Conservation (phyloP, 53 echinoderm and acorn worm genomes). For the Echinarachnius parma region DNA sequence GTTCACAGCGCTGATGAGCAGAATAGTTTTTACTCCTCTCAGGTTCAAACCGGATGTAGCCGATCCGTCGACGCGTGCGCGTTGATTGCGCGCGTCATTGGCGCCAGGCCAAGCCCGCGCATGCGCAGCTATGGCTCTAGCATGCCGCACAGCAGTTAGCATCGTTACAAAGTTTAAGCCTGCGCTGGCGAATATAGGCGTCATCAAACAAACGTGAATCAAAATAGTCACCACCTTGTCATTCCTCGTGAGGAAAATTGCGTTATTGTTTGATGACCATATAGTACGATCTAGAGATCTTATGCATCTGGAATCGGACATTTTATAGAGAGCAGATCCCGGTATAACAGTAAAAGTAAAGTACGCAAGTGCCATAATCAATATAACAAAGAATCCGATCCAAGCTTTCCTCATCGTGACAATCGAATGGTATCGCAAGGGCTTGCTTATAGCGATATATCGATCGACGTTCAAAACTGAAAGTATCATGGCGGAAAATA, state of each 20-base stretch:
- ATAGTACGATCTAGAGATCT: too few relatives aligned
- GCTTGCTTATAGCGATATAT: slow-evolving; percentile 7
- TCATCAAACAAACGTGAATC: too few relatives aligned
- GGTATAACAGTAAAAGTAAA: background rate
- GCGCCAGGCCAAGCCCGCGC: background rate
- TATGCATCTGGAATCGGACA: background rate
- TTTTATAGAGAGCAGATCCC: background rate
- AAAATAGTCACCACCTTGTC: background rate
- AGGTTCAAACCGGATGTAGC: background rate
- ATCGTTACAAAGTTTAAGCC: background rate
- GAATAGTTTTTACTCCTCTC: slow-evolving; percentile 16
- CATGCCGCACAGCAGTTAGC: background rate
- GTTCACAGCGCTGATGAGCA: slow-evolving; percentile 1
- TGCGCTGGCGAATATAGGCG: background rate
- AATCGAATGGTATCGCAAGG: background rate
- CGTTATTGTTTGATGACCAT: too few relatives aligned
- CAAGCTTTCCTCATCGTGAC: background rate
- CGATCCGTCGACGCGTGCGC: background rate
- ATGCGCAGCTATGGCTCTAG: background rate
- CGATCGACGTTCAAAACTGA: background rate
- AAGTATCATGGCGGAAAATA: background rate
- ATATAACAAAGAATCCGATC: background rate
- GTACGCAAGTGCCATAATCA: too few relatives aligned
- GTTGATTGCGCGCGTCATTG: too few relatives aligned
- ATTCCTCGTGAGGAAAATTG: background rate